These are phyloP conservation scores for Acrossocheilus fasciatus DNA, from an alignment of 2,797 vertebrate genomes.

Conservation along the genomic window DNA sequence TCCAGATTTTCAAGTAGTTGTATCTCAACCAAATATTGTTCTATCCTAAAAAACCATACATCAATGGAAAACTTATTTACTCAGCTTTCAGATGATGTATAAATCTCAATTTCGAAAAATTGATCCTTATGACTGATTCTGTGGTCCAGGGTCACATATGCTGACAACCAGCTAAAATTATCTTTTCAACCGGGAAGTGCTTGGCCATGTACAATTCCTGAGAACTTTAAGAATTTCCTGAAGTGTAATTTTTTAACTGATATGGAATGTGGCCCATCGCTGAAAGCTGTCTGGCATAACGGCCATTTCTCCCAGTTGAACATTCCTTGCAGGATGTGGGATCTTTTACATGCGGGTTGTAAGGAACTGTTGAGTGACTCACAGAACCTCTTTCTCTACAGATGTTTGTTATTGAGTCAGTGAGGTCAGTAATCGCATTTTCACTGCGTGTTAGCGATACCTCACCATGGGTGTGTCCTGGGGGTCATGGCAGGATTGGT, in stretches of 20 bases:
- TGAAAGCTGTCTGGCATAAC: constrained; percentile 1
- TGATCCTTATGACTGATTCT: too few species aligned
- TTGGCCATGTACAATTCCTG: neutral
- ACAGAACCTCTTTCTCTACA: constrained; percentile 60
- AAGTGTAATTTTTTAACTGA: neutral
- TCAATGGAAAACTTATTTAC: too few species aligned
- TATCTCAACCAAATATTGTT: too few species aligned
- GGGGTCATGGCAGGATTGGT: constrained; percentile 55
- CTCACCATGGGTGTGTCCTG: constrained; percentile 60
- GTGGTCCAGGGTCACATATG: too few species aligned
- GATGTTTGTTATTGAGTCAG: constrained; percentile 74
- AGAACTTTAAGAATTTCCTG: neutral
- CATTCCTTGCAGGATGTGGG: constrained; percentile 47
- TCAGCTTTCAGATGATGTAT: too few species aligned
- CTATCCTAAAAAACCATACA: too few species aligned
- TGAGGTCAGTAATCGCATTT: constrained; percentile 70
- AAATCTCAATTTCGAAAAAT: too few species aligned
- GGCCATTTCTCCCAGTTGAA: constrained; percentile 43
- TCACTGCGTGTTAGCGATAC: constrained; percentile 64
- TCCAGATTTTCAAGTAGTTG: too few species aligned
- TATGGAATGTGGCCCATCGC: constrained; percentile 27
- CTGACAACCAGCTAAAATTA: neutral
- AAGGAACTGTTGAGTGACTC: constrained; percentile 41
- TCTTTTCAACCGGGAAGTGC: neutral
- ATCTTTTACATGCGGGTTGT: constrained; percentile 31